Percentiles rank a stretch among this genome's conserved stretches.
Conservation (phyloP, 2,888 invertebrate genomes). For the Frankliniella fusca region DNA sequence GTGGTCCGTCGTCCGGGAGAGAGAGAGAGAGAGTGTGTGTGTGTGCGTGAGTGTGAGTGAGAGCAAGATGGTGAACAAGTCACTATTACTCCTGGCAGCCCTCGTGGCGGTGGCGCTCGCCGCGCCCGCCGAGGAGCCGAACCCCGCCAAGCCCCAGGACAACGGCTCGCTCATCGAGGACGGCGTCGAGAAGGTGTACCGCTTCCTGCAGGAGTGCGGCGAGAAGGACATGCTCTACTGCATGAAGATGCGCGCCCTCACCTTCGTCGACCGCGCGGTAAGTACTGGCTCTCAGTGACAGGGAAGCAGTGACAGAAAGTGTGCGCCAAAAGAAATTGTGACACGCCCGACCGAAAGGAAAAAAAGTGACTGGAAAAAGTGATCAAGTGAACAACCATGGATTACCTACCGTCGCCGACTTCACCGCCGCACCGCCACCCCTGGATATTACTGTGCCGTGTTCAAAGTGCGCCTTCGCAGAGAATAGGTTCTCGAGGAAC, state of each 20-base stretch:
- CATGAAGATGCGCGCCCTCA: slow-evolving; percentile 70
- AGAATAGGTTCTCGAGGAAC: no score
- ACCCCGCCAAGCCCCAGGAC: slow-evolving; percentile 20
- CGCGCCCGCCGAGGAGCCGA: slow-evolving; percentile 12
- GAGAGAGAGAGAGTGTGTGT: background rate
- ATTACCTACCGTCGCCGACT: background rate
- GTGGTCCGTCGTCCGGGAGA: background rate
- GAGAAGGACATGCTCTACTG: slow-evolving; percentile 64
- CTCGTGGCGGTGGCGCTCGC: background rate
- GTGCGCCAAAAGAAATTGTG: background rate
- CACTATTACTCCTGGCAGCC: slow-evolving; percentile 15
- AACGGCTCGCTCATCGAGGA: slow-evolving; percentile 21
- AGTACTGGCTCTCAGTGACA: slow-evolving; percentile 46
- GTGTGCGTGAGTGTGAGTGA: background rate
- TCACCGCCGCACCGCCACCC: background rate
- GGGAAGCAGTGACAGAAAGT: slow-evolving; percentile 32
- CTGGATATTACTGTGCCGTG: background rate
- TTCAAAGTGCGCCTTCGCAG: no score
- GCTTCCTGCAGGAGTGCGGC: slow-evolving; percentile 67
- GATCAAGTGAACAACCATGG: background rate
- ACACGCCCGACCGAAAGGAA: no score
- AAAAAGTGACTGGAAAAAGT: background rate
- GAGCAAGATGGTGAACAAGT: slow-evolving; percentile 10
- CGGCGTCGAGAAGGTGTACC: slow-evolving; percentile 58
- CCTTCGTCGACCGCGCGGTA: slow-evolving; percentile 62